These are phyloP conservation scores for Atta colombica DNA, from an alignment of 1,140 invertebrate genomes.

Conservation along the genomic window DNA sequence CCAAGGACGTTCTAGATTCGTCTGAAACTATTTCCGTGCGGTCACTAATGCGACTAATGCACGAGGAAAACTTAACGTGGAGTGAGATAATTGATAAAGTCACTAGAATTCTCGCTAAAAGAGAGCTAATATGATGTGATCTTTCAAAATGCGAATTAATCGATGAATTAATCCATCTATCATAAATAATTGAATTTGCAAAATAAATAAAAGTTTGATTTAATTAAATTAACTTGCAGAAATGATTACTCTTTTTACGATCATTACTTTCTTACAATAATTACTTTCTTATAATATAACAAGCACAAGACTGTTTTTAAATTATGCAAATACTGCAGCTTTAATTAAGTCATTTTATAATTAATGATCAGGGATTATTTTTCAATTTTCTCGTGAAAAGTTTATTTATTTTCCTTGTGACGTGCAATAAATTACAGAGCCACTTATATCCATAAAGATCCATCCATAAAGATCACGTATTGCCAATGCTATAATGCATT, in stretches of 20 bases:
- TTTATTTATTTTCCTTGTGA: neutral
- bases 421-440: neutral
- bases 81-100: neutral
- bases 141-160: neutral
- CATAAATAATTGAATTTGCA: neutral
- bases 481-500: slow-evolving; percentile 36
- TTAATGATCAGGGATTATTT: neutral
- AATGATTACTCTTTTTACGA: neutral
- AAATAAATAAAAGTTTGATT: neutral
- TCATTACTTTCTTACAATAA: neutral
- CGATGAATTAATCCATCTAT: neutral
- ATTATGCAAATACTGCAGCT: neutral
- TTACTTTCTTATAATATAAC: neutral
- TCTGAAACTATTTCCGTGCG: slow-evolving; percentile 45
- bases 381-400: neutral
- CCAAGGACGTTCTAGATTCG: slow-evolving; percentile 54
- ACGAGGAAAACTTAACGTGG: neutral
- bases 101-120: neutral
- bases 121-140: neutral
- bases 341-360: slow-evolving; percentile 8
- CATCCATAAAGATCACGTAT: slow-evolving; percentile 20
- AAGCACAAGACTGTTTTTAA: neutral
- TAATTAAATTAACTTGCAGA: neutral
- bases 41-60: neutral
- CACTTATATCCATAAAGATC: neutral